Evolutionary conservation across 2,888 invertebrate genomes (phyloP), one percentile per base, ranked within the genome.

Genomic region (Scrobipalpa atriplicella): DNA sequence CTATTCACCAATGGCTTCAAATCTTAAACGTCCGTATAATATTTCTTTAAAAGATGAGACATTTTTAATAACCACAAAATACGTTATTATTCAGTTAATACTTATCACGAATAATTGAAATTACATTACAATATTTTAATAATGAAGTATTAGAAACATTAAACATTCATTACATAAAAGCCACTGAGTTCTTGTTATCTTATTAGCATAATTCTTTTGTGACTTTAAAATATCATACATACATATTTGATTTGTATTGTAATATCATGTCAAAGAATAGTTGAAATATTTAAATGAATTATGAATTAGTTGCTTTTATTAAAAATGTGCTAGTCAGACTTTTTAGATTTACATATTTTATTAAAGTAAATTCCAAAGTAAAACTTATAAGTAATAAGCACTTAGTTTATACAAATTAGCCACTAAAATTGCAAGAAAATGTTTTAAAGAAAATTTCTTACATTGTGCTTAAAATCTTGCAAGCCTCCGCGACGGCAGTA

Each of bases 381-480:
- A 47, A 47, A n/a, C 47, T 47, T 16, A 47, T 47, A 16, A 47
- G n/a, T 47, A 6, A 47, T 61, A 29, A 29, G 21, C 18, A n/a
- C 29, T 19, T 39, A 61, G 16, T 18, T 16, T 47, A 62, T 47
- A 6, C 47, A 47, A 47, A 47, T 2, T 47, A 47, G 47, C n/a
- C 0, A 47, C 47, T 1, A 8, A 47, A 19, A 18, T 52, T 56
- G 13, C 54, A 21, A 56, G 21, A 21, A 56, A 21, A 21, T 13
- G 11, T 19, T 1, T 3, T 11, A 19, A n/a, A n/a, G n/a, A n/a
- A n/a, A n/a, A 47, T 56, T 56, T 56, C 21, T 21, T 56, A 19
- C 52, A 18, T n/a, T 52, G 16, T 52, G 18, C 54, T 8, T 54
- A 19, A 21, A 56, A 56, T 56, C 54, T 64, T 29, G 47, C 65